Evolutionary conservation across 2,888 invertebrate genomes (phyloP).

Genomic region (Prenolepis imparis): DNA sequence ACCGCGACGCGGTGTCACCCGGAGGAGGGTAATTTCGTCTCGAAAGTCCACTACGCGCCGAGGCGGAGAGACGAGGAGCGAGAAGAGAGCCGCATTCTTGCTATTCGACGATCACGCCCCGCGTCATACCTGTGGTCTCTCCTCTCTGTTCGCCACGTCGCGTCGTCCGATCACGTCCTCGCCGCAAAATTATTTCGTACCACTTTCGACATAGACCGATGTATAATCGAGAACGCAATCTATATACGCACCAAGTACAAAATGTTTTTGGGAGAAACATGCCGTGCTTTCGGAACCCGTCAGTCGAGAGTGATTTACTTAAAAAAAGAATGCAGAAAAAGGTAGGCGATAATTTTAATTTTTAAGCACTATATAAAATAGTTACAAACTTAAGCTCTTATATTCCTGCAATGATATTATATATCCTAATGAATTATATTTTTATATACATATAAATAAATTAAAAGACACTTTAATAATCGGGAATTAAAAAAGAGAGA

Average conservation of each 20-base stretch:
- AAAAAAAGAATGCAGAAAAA: background rate
- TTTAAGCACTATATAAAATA: background rate
- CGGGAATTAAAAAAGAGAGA: background rate
- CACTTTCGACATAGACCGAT: constrained; percentile 69
- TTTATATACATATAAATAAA: background rate
- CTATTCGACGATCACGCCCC: constrained; percentile 59
- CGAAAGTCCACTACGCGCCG: constrained; percentile 75
- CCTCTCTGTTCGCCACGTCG: constrained; percentile 53
- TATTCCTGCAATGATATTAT: background rate
- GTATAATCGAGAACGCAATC: constrained; percentile 28
- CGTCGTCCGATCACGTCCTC: constrained; percentile 59
- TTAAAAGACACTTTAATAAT: background rate
- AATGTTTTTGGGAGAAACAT: background rate
- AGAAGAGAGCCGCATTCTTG: constrained; percentile 60
- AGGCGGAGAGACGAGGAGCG: constrained; percentile 38
- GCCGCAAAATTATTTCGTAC: constrained; percentile 79
- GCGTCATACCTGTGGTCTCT: constrained; percentile 40
- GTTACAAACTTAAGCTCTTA: background rate
- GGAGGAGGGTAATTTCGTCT: constrained; percentile 82
- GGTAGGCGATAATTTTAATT: background rate
- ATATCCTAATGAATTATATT: background rate
- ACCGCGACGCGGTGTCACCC: constrained; percentile 83
- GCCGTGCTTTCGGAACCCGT: constrained; percentile 18
- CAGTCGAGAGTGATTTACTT: constrained; percentile 10
- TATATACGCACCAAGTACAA: constrained; percentile 23